These are phyloP conservation scores for Microctenopoma stevenorrisi DNA, from an alignment of 2,797 vertebrate species.

Conservation along the genomic window DNA sequence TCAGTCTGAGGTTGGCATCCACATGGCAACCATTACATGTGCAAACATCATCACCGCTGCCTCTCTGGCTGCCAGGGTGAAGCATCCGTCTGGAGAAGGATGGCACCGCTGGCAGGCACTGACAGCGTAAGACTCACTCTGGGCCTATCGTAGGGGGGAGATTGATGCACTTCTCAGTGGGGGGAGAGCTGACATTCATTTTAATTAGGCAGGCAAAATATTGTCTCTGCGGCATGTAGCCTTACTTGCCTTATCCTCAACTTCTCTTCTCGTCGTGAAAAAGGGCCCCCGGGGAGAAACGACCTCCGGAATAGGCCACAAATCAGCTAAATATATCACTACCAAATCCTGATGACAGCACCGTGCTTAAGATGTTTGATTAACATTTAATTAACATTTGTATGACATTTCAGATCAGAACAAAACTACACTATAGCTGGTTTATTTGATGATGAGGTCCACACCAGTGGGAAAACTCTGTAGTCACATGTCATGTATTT, in stretches of 20 bases:
- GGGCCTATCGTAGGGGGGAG: slow-evolving; percentile 70
- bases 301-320: slow-evolving; percentile 62
- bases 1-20: slow-evolving; percentile 49
- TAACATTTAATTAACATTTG: slow-evolving; percentile 87
- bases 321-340: slow-evolving; percentile 66
- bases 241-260: slow-evolving; percentile 57
- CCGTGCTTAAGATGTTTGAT: slow-evolving; percentile 77
- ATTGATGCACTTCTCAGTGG: slow-evolving; percentile 82
- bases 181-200: slow-evolving; percentile 85
- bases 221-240: slow-evolving; percentile 64
- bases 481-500: slow-evolving; percentile 9
- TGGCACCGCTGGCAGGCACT: slow-evolving; percentile 68
- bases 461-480: slow-evolving; percentile 8
- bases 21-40: slow-evolving; percentile 68
- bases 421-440: slow-evolving; percentile 54
- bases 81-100: slow-evolving; percentile 71
- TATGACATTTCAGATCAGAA: slow-evolving; percentile 79
- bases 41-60: slow-evolving; percentile 64
- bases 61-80: slow-evolving; percentile 54
- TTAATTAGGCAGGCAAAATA: slow-evolving; percentile 82
- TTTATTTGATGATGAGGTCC: slow-evolving; percentile 34
- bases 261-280: slow-evolving; percentile 46
- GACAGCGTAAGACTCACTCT: slow-evolving; percentile 80
- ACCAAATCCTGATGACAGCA: slow-evolving; percentile 67
- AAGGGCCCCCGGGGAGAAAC: slow-evolving; percentile 60